A percentile compares a stretch with the other conserved stretches of the same genome.
Evolutionary conservation across 2,113 vertebrate species (phyloP).

Genomic region (Chaenogobius annularis): DNA sequence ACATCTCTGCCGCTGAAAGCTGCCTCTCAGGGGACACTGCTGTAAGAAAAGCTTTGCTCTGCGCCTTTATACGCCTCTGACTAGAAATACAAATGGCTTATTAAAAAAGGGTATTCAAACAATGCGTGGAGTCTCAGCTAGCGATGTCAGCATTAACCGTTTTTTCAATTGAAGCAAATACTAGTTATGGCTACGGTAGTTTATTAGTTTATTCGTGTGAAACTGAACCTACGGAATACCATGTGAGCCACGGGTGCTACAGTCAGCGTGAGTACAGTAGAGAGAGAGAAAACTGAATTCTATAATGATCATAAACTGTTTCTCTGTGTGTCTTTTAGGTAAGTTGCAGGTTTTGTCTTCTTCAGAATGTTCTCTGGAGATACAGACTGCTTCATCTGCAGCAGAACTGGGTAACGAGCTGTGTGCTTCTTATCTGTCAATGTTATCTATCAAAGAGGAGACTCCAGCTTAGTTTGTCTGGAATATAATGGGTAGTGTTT

Average conservation of each 20-base stretch:
- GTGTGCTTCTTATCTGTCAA: background rate
- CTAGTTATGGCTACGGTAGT: too few relatives aligned
- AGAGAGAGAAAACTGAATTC: too few relatives aligned
- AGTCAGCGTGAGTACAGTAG: too few relatives aligned
- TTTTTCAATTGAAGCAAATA: too few relatives aligned
- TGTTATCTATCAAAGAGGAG: background rate
- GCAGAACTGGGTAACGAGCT: background rate
- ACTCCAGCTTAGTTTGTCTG: background rate
- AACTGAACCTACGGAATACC: too few relatives aligned
- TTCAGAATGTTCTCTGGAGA: background rate
- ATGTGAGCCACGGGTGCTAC: too few relatives aligned
- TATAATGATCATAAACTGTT: background rate
- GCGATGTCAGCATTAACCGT: too few relatives aligned
- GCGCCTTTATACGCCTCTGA: too few relatives aligned
- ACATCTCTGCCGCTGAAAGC: slow-evolving; percentile 60
- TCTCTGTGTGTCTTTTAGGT: background rate
- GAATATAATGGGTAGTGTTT: background rate
- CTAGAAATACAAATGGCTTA: too few relatives aligned
- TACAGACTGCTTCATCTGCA: background rate
- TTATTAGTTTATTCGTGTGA: too few relatives aligned
- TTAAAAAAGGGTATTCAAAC: too few relatives aligned
- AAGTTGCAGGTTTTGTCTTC: background rate
- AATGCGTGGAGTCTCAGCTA: too few relatives aligned
- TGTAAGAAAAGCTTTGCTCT: slow-evolving; percentile 46
- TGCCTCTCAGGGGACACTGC: slow-evolving; percentile 39